Base-by-base conservation (phyloP, 2,888 invertebrate genomes). In the Lysandra bellargus region DNA sequence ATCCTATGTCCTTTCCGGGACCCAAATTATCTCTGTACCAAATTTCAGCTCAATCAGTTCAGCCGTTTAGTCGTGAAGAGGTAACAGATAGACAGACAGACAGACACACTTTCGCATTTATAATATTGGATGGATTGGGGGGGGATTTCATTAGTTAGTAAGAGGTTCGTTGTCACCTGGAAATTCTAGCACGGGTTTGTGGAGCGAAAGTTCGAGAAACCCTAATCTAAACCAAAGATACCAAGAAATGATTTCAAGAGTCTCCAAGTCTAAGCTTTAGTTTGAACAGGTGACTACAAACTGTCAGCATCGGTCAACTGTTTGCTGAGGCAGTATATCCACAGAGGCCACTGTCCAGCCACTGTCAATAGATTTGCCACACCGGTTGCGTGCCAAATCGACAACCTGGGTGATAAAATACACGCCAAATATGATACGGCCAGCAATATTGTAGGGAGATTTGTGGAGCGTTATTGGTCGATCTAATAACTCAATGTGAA, bases 341-440 rank as follows among this genome's bases (percentile, higher is more conserved):
- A 7, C 17, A 44, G 44, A 44, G 23, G 2, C 6, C 61, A 61
- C n/a, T 23, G n/a, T 7, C 61, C 6, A 30, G 64, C 64, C 64
- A 30, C 30, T 64, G 64, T 64, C 64, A 64, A 64, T 30, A 64
- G 64, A 64, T 64, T 12, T 30, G 12, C 30, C 30, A 30, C 64
- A 30, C 64, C 64, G 64, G 30, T 64, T 30, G 23, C 61, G 61
- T 61, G 64, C 64, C 64, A 64, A 64, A 64, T 30, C 30, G 64
- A 64, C 64, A 64, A 64, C 64, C 64, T 64, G 64, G 64, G 64
- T 64, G 64, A 23, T 64, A 64, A 64, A 64, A 23, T 64, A 64
- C 64, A 23, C 23, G 64, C 23, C 30, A 64, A 64, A 9, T 64
- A 64, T 30, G 30, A 64, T 64, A 23, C 23, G 64, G 23, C 23